These are phyloP conservation scores for Epinephelus cyanopodus DNA, from an alignment of 2,113 vertebrate species.

Conservation along the genomic window DNA sequence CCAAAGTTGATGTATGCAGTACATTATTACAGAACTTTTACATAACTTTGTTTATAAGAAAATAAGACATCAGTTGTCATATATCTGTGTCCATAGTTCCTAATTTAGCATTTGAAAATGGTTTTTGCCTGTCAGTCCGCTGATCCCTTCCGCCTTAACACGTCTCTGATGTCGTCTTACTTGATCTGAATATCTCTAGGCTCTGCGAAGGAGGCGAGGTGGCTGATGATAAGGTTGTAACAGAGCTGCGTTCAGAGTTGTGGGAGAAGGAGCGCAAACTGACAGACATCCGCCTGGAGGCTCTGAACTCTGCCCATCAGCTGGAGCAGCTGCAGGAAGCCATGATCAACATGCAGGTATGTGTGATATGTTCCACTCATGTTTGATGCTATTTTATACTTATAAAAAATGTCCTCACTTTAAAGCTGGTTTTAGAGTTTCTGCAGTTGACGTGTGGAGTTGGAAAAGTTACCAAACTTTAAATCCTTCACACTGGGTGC, in stretches of 20 bases:
- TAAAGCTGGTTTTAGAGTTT: too few relatives aligned
- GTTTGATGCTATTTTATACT: not conserved
- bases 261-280: slow-evolving; percentile 99
- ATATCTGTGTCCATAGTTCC: not conserved
- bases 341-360: slow-evolving; percentile 97
- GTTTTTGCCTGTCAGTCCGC: not conserved
- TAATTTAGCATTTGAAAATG: not conserved
- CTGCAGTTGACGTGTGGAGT: not conserved
- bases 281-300: slow-evolving; percentile 96
- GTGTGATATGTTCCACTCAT: not conserved
- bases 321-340: slow-evolving; percentile 97
- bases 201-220: slow-evolving; percentile 74
- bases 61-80: not conserved
- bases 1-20: not conserved
- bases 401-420: not conserved
- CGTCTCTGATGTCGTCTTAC: not conserved
- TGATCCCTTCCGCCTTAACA: not conserved
- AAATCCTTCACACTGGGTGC: not conserved
- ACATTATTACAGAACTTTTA: not conserved
- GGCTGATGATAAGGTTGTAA: slow-evolving; percentile 92
- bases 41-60: too few relatives aligned
- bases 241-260: slow-evolving; percentile 92
- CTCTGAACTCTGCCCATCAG: slow-evolving; percentile 95
- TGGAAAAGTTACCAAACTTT: not conserved
- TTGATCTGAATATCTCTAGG: slow-evolving; percentile 50